These are phyloP conservation scores for Crocallis elinguaria DNA, from an alignment of 2,888 invertebrate species.

Conservation along the genomic window DNA sequence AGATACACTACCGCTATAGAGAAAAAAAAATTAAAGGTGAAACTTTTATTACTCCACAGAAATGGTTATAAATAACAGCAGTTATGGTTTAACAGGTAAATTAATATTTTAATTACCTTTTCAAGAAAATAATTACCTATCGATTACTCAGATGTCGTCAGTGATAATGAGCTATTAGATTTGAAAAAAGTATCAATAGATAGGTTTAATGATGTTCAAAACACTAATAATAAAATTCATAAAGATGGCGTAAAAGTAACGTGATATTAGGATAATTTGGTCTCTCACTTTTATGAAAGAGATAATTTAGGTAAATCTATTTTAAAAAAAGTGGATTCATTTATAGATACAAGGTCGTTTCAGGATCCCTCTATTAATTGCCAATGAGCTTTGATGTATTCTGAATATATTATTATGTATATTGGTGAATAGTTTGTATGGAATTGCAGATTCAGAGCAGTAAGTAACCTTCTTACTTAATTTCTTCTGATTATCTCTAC, in stretches of 20 bases:
- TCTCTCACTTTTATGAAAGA: too few species aligned
- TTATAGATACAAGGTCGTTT: too few species aligned
- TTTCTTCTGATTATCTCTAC: too few species aligned
- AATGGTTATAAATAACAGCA: neutral
- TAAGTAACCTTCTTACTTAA: too few species aligned
- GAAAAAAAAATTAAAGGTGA: neutral
- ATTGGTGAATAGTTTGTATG: too few species aligned
- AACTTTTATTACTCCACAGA: neutral
- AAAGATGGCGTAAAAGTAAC: neutral
- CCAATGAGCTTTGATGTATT: too few species aligned
- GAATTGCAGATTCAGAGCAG: too few species aligned
- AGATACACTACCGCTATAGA: slow-evolving; percentile 25
- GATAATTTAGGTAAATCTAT: too few species aligned
- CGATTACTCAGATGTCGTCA: slow-evolving; percentile 32
- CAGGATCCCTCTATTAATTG: too few species aligned
- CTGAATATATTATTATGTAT: too few species aligned
- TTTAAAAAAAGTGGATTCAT: too few species aligned
- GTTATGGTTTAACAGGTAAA: neutral
- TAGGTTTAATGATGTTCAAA: neutral
- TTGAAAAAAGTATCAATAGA: neutral
- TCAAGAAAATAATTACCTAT: slow-evolving; percentile 25
- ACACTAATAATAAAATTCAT: neutral
- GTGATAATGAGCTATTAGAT: slow-evolving; percentile 3
- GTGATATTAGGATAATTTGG: too few species aligned
- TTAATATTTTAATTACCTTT: slow-evolving; percentile 11